These are phyloP conservation scores for Drosophila sproati DNA, from an alignment of 1,140 invertebrate genomes.

Conservation along the genomic window DNA sequence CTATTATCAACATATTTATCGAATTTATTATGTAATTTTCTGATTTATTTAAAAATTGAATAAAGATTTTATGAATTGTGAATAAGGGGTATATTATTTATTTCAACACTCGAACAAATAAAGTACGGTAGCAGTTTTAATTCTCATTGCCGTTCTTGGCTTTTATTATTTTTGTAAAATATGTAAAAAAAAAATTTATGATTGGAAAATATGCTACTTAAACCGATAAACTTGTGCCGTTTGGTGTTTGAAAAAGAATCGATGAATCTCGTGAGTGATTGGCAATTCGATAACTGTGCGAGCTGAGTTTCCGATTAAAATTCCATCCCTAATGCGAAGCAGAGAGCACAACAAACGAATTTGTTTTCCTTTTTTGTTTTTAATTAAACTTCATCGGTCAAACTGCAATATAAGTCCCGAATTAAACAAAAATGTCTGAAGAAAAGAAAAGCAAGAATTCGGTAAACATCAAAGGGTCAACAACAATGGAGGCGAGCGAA, in stretches of 20 bases:
- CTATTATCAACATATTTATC: conserved; percentile 78
- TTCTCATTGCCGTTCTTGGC: too few relatives aligned
- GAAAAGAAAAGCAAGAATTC: conserved; percentile 4
- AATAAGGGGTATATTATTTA: not conserved
- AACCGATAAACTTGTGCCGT: not conserved
- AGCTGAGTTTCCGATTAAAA: too few relatives aligned
- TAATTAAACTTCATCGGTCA: not conserved
- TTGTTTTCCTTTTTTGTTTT: not conserved
- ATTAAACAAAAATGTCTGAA: conserved; percentile 12
- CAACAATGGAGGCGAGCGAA: not conserved
- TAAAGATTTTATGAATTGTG: conserved; percentile 75
- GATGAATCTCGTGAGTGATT: not conserved
- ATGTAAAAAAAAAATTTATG: too few relatives aligned
- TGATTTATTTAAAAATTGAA: conserved; percentile 74
- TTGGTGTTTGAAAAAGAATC: not conserved
- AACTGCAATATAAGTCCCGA: not conserved
- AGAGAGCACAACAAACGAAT: not conserved
- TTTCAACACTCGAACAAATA: not conserved
- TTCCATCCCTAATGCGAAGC: conserved; percentile 11
- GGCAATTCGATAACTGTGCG: not conserved
- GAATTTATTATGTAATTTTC: conserved; percentile 81
- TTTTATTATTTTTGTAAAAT: not conserved
- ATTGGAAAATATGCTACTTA: too few relatives aligned
- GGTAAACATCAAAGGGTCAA: not conserved
- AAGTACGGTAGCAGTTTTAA: too few relatives aligned